Percentiles rank a stretch among this genome's conserved stretches.
phyloP scores from a whole-genome alignment of 1,140 invertebrate species.

The Drosophila asahinai region DNA sequence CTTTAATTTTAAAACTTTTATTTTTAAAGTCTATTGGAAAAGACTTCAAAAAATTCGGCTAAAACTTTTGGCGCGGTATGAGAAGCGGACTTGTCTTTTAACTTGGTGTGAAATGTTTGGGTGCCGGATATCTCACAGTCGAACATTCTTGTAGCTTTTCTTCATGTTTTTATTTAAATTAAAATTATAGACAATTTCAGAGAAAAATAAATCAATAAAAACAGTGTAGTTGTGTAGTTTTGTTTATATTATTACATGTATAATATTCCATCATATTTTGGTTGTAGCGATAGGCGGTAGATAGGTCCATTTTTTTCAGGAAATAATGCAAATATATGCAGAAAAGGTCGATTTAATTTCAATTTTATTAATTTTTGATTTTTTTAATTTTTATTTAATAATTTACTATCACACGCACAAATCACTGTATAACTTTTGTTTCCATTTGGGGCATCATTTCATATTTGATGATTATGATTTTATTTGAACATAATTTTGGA shows the following conservation, averaged over 20 bases:
- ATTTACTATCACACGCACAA: slow-evolving; percentile 7
- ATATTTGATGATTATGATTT: slow-evolving; percentile 2
- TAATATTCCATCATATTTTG: slow-evolving; percentile 99
- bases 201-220: neutral
- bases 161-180: too few relatives aligned
- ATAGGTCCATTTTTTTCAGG: slow-evolving; percentile 90
- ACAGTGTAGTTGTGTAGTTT: neutral
- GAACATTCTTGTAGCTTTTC: too few relatives aligned
- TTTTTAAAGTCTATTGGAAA: too few relatives aligned
- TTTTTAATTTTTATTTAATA: neutral
- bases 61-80: too few relatives aligned
- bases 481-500: neutral
- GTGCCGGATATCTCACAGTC: too few relatives aligned
- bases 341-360: neutral
- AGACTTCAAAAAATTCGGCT: too few relatives aligned
- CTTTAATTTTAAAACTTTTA: too few relatives aligned
- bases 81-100: too few relatives aligned
- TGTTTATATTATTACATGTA: slow-evolving; percentile 92
- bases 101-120: neutral
- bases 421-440: slow-evolving; percentile 6
- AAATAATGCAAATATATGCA: neutral
- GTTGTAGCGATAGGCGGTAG: slow-evolving; percentile 97
- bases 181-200: neutral
- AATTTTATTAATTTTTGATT: neutral
- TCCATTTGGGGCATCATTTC: slow-evolving; percentile 16